Conservation (phyloP, 1,140 invertebrate genomes). For the Lanistes nyassanus region DNA sequence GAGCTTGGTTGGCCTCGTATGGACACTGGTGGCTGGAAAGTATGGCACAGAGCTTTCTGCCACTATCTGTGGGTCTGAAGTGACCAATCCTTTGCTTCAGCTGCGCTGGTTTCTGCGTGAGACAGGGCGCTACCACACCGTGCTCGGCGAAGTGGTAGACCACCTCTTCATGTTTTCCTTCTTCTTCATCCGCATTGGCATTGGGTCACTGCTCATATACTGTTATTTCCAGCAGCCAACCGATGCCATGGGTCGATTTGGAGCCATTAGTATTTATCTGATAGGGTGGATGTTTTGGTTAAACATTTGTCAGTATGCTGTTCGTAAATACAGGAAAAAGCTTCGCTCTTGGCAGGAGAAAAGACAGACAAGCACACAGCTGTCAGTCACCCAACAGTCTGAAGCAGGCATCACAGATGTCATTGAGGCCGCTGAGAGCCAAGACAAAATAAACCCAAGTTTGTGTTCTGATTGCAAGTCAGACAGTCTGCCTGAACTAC, state of each 20-base stretch:
- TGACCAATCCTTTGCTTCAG: constrained; percentile 66
- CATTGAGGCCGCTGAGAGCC: too few relatives aligned
- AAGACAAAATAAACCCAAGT: too few relatives aligned
- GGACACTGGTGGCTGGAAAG: constrained; percentile 44
- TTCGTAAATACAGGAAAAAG: constrained; percentile 54
- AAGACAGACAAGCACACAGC: neutral
- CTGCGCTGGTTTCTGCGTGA: constrained; percentile 63
- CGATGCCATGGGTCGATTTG: constrained; percentile 53
- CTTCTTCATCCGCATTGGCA: constrained; percentile 53
- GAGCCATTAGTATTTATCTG: constrained; percentile 51
- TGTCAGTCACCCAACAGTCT: neutral
- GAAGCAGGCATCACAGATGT: too few relatives aligned
- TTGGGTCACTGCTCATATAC: constrained; percentile 58
- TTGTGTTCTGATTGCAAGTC: too few relatives aligned
- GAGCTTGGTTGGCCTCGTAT: constrained; percentile 53
- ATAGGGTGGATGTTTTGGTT: constrained; percentile 62
- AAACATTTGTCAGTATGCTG: constrained; percentile 56
- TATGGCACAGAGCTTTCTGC: constrained; percentile 64
- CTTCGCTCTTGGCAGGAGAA: neutral
- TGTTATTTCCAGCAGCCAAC: constrained; percentile 55
- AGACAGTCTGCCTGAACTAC: too few relatives aligned
- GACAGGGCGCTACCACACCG: constrained; percentile 42
- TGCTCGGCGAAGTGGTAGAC: constrained; percentile 54
- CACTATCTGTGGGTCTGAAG: constrained; percentile 61
- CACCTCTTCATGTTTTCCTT: constrained; percentile 59